phyloP scores from a whole-genome alignment of 2,888 invertebrate genomes.

The Meiosimyza decipiens region DNA sequence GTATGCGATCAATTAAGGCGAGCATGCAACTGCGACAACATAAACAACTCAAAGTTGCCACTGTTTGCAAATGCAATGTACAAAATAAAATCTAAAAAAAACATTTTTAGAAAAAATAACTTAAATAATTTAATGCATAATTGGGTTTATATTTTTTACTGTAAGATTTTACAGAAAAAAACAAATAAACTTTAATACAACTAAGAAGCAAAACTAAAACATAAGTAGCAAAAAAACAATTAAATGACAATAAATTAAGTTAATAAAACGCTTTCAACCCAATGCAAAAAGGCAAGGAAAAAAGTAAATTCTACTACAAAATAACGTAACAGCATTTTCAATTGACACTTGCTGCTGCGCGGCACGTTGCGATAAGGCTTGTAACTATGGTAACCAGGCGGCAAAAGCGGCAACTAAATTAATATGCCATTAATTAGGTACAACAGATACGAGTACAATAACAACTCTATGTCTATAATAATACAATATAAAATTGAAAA shows the following conservation, averaged over 20 bases:
- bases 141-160: background rate
- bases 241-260: slow-evolving; percentile 19
- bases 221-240: slow-evolving; percentile 5
- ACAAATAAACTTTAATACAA: background rate
- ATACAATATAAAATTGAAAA: background rate
- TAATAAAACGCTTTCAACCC: background rate
- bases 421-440: slow-evolving; percentile 21
- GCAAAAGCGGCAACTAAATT: slow-evolving; percentile 15
- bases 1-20: slow-evolving; percentile 23
- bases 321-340: background rate
- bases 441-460: background rate
- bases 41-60: background rate
- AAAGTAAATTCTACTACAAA: background rate
- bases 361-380: background rate
- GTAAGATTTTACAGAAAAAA: background rate
- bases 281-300: background rate
- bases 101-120: slow-evolving; percentile 1
- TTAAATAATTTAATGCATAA: slow-evolving; percentile 18
- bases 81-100: slow-evolving; percentile 4
- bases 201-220: background rate
- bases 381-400: background rate
- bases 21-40: slow-evolving; percentile 8
- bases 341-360: slow-evolving; percentile 10
- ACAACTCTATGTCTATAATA: background rate
- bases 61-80: no score